Evolutionary conservation across 2,797 vertebrate genomes (phyloP).

Genomic region (Rhabdomys pumilio): DNA sequence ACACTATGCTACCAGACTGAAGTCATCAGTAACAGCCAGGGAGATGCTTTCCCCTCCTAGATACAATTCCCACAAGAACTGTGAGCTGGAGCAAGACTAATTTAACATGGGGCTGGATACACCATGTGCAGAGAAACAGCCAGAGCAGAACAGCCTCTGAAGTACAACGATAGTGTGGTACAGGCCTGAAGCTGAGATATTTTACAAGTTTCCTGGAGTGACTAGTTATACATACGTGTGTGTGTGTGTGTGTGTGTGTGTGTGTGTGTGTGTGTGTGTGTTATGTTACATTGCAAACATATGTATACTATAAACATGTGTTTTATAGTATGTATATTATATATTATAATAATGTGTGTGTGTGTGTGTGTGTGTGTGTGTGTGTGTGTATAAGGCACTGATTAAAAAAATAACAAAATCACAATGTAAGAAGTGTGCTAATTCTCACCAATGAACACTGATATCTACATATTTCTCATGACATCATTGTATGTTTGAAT

Average conservation of each 20-base stretch:
- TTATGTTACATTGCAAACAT: too few species aligned
- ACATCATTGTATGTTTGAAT: not conserved
- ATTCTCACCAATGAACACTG: not conserved
- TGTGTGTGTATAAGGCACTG: not conserved
- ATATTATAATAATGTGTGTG: too few species aligned
- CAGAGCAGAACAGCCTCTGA: not conserved
- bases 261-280: not conserved
- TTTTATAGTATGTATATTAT: too few species aligned
- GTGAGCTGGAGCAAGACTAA: not conserved
- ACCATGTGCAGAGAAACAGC: not conserved
- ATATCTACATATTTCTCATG: not conserved
- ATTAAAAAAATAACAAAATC: not conserved
- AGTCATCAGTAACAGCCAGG: not conserved
- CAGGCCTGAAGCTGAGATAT: not conserved
- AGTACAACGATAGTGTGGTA: not conserved
- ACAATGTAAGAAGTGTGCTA: not conserved
- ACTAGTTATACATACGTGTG: not conserved
- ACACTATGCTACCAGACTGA: not conserved
- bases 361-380: too few species aligned
- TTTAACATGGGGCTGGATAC: not conserved
- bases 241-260: not conserved
- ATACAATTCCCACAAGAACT: not conserved
- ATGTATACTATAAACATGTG: too few species aligned
- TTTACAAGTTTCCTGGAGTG: not conserved
- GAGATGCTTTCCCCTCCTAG: not conserved